Conservation (phyloP, 37 sponge, comb jelly and placozoan genomes). For the Bolinopsis microptera region DNA sequence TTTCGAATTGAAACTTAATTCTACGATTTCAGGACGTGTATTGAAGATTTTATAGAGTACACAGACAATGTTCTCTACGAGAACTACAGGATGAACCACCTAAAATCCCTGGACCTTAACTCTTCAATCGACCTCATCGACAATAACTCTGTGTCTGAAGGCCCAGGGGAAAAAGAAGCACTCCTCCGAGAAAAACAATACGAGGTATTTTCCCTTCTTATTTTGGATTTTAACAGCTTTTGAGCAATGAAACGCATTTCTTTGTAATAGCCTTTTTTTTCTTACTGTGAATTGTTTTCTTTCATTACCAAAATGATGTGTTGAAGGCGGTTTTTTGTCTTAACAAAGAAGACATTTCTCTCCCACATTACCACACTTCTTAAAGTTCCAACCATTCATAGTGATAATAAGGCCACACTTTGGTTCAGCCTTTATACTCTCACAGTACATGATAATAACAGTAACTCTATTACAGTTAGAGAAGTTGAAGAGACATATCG, state of each 20-base stretch:
- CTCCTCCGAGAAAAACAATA: slow-evolving; percentile 55
- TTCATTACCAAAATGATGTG: not conserved
- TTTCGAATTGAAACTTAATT: not conserved
- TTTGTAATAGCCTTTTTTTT: too few species aligned
- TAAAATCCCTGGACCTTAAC: slow-evolving; percentile 59
- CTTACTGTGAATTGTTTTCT: not conserved
- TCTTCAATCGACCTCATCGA: slow-evolving; percentile 61
- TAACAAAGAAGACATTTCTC: not conserved
- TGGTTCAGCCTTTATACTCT: too few species aligned
- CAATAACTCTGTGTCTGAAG: not conserved
- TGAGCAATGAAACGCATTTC: too few species aligned
- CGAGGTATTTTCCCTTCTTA: slow-evolving; percentile 12
- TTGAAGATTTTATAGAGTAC: slow-evolving; percentile 60
- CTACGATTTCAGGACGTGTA: slow-evolving; percentile 28
- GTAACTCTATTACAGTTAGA: slow-evolving; percentile 6
- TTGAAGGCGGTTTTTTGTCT: not conserved
- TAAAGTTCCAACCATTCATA: not conserved
- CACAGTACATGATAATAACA: not conserved
- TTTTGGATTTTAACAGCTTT: not conserved
- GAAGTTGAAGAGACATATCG: slow-evolving; percentile 37
- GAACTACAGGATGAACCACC: slow-evolving; percentile 64
- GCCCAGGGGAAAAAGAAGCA: not conserved
- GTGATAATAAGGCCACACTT: not conserved
- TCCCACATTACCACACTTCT: not conserved
- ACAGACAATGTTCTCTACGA: slow-evolving; percentile 52